Percentiles rank a stretch among this genome's conserved stretches.
Evolutionary conservation across 2,797 vertebrate species (phyloP).

Genomic region (Helarctos malayanus): DNA sequence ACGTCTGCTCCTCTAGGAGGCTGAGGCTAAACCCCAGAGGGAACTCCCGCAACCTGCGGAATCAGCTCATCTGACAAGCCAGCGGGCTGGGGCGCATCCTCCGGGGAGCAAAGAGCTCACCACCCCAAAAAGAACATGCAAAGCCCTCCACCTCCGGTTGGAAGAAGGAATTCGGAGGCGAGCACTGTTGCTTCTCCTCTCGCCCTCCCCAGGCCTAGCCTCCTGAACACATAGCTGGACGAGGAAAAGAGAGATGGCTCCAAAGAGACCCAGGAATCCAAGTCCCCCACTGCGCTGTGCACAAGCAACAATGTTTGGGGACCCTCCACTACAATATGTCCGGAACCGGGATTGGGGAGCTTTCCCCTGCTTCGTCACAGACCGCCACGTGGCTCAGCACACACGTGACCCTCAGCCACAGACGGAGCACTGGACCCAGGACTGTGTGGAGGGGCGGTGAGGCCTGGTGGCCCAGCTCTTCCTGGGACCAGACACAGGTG

Average conservation of each 20-base stretch:
- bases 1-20: neutral
- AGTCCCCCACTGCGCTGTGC: too few species aligned
- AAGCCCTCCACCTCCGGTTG: neutral
- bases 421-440: neutral
- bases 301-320: neutral
- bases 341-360: neutral
- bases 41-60: neutral
- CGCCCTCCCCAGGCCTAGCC: fast-evolving
- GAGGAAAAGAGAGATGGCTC: neutral
- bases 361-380: neutral
- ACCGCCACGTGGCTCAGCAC: neutral
- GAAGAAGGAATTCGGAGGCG: neutral
- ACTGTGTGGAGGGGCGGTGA: neutral
- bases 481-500: too few species aligned
- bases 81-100: too few species aligned
- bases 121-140: neutral
- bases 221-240: fast-evolving
- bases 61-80: neutral
- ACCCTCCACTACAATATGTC: fast-evolving
- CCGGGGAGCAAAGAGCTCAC: neutral
- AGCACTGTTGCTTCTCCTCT: neutral
- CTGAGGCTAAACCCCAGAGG: neutral
- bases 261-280: neutral
- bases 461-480: fast-evolving
- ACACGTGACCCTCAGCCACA: fast-evolving